Evolutionary conservation across 2,888 invertebrate genomes (phyloP), one percentile per base, ranked within the genome.

Genomic region (Hirtodrosophila confusa): DNA sequence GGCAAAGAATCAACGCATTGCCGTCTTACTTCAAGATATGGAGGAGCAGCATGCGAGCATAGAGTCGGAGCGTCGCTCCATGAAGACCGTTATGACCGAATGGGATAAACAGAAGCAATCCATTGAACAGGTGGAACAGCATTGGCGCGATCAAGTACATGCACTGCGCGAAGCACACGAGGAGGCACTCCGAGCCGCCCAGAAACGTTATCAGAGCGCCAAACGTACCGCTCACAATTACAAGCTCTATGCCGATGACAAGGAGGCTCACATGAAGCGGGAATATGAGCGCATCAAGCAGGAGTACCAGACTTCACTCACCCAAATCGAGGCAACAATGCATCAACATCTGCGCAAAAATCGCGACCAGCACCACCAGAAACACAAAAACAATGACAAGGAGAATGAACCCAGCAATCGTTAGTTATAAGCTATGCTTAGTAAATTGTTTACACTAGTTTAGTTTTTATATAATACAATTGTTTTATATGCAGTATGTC

Each of bases 271-370:
- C 82, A 93, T 94, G 71, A 92, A 92, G 74, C 93, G 92, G 61
- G 95, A 95, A 89, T 93, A 94, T 86, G 93, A 93, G 67, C 92
- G 95, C 39, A 93, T 95, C 76, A 94, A 94, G 79, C 92, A 93
- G 39, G 94, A 93, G 69, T 95, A 94, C 65, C 89, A 91, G 37
- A 62, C 80, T 8, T 86, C 89, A 3, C 54, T 91, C 33, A 65
- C 85, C 4, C 89, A 89, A 54, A 86, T 91, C 24, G 88, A 90
- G 64, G 50, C 72, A 3, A 86, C 85, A 5, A 80, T 89, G 73
- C 86, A 85, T n/a, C 84, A 90, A 45, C 69, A 78, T 9, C 48
- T 90, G 6, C 88, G 82, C 17, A 89, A 88, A 55, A 82, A 75
- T 65, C 78, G 75, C 12, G 88, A 88, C 44, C 62, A 39, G 40